Percentiles rank a stretch among this genome's conserved stretches.
Evolutionary conservation across 2,888 invertebrate genomes (phyloP).

Genomic region (Drosophila hamatofila): DNA sequence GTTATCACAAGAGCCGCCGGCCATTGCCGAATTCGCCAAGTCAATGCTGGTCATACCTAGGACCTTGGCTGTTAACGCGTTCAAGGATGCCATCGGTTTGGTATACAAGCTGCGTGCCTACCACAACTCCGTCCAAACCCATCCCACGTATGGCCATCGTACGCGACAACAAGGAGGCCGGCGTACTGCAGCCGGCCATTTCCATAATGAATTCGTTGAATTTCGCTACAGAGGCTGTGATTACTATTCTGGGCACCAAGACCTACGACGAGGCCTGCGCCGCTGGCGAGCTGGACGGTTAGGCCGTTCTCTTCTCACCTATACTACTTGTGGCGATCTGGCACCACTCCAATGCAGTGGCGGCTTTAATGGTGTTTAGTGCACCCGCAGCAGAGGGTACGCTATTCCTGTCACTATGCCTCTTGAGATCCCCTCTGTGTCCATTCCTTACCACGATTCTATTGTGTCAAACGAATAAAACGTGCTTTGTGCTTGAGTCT

Average conservation of each 20-base stretch:
- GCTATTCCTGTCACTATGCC: background rate
- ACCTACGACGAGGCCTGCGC: background rate
- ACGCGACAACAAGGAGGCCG: too few relatives aligned
- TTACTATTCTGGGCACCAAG: background rate
- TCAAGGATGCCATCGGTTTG: background rate
- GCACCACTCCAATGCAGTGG: too few relatives aligned
- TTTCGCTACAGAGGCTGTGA: background rate
- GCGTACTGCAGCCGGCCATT: background rate
- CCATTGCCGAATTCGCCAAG: background rate
- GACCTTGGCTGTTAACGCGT: background rate
- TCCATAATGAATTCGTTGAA: background rate
- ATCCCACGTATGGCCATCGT: background rate
- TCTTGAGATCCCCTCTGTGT: constrained; percentile 28
- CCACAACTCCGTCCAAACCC: too few relatives aligned
- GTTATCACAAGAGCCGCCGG: background rate
- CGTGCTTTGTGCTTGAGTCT: too few relatives aligned
- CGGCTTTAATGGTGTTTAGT: constrained; percentile 20
- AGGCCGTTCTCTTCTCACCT: too few relatives aligned
- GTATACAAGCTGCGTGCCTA: background rate
- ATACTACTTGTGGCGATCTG: too few relatives aligned
- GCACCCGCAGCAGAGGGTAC: constrained; percentile 31
- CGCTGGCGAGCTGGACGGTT: background rate
- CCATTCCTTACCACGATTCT: constrained; percentile 22
- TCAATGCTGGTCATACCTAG: background rate
- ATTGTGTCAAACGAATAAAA: background rate